Conservation (phyloP, 2,888 invertebrate species). For the Sesia bembeciformis region DNA sequence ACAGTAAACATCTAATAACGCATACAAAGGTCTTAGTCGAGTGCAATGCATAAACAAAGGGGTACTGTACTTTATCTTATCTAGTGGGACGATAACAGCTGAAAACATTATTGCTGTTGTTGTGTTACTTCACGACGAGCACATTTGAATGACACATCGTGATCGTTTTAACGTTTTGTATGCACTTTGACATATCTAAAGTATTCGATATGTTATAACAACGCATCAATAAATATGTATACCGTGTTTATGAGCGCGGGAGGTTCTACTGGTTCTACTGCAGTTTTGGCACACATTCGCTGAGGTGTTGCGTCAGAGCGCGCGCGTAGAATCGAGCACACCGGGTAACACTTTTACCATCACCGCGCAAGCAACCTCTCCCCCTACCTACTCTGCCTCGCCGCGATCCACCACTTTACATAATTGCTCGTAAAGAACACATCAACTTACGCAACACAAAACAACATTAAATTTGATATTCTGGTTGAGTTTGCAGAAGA, state of each 20-base stretch:
- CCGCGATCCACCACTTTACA: slow-evolving; percentile 58
- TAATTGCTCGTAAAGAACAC: slow-evolving; percentile 63
- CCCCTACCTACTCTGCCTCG: slow-evolving; percentile 44
- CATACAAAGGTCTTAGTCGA: slow-evolving; percentile 14
- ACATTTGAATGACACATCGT: too few relatives aligned
- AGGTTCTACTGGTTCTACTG: slow-evolving; percentile 30
- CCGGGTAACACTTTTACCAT: slow-evolving; percentile 69
- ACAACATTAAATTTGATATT: slow-evolving; percentile 43
- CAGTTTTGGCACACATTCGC: slow-evolving; percentile 71
- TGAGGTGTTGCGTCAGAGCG: slow-evolving; percentile 45
- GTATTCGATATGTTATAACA: too few relatives aligned
- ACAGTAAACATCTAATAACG: background rate
- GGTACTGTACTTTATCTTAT: slow-evolving; percentile 60
- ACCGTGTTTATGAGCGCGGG: background rate
- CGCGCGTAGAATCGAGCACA: slow-evolving; percentile 51
- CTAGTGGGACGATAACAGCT: slow-evolving; percentile 46
- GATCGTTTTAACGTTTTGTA: too few relatives aligned
- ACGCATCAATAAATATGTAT: too few relatives aligned
- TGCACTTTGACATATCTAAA: too few relatives aligned
- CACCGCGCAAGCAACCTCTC: slow-evolving; percentile 23
- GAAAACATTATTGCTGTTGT: slow-evolving; percentile 45
- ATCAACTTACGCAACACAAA: slow-evolving; percentile 55
- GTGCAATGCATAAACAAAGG: slow-evolving; percentile 60
- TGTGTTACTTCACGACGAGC: slow-evolving; percentile 1
- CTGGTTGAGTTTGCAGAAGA: slow-evolving; percentile 38